Base-by-base conservation (phyloP, 2,888 invertebrate genomes). In the Synergus japonicus region DNA sequence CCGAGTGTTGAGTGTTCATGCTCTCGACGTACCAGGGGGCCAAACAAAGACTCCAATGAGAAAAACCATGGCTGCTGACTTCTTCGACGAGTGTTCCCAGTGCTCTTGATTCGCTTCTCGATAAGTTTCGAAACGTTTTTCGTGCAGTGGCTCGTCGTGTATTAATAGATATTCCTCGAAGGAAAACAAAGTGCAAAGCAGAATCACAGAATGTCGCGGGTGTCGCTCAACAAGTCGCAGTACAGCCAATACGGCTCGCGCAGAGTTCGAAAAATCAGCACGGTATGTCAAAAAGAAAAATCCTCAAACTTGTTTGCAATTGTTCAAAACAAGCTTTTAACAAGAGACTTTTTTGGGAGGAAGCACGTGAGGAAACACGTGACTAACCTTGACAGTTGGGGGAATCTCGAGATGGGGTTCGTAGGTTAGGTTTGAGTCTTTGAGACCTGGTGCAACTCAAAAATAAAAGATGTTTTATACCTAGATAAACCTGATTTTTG, bases 201-300 rank as follows among this genome's bases (percentile, higher is more conserved):
- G 76, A 41, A 69, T 64, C 66, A 80, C 78, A 91, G 85, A 89
- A 92, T 92, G 92, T 92, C 92, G 89, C 90, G 91, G 84, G 91
- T 90, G 85, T 92, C 92, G 86, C 90, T 92, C 86, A 92, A 90
- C 90, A 92, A 92, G 88, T 91, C 92, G 83, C 91, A 91, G 88
- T 90, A 89, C 87, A 89, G 90, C 87, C 90, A 90, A 87, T 91
- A 91, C 88, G 92, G 91, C 89, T 92, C 92, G 83, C 90, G 92
- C 83, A 90, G 92, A 86, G 91, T 92, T 82, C 89, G 92, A 83
- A 92, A 92, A 87, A 92, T 92, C 86, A 92, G 92, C 84, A 90
- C 92, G 92, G 92, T 92, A 89, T 84, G 91, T 90, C 76, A n/a
- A 73, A 54, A 73, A 73, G 37, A 73, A 54, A 37, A 49, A 29